These are phyloP conservation scores for Hydractinia symbiolongicarpus DNA, from an alignment of 30 jellyfish, hydroid and myxozoan species.

Conservation along the genomic window DNA sequence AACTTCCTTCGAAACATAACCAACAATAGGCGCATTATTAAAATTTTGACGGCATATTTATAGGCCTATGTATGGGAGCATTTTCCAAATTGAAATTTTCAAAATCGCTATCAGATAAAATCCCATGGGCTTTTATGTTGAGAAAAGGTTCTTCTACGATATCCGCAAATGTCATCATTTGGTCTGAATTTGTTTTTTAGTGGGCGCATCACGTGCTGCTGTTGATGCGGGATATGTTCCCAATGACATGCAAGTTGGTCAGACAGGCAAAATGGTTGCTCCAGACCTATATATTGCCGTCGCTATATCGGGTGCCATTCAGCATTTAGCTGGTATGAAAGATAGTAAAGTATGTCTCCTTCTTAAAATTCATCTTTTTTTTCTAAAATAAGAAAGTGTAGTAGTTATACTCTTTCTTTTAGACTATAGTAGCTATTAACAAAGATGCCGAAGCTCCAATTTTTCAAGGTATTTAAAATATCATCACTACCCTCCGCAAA, in stretches of 20 bases:
- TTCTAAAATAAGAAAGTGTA: too few species aligned
- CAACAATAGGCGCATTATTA: too few species aligned
- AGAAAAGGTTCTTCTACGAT: too few species aligned
- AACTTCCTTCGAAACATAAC: too few species aligned
- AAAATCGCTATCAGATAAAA: too few species aligned
- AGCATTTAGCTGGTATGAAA: slow-evolving; percentile 96
- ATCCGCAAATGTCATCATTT: too few species aligned
- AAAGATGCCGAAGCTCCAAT: slow-evolving; percentile 95
- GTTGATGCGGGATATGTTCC: slow-evolving; percentile 97
- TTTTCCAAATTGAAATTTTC: too few species aligned
- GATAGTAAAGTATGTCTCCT: slow-evolving; percentile 67
- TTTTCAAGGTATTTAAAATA: slow-evolving; percentile 60
- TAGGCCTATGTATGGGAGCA: too few species aligned
- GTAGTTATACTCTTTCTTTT: neutral
- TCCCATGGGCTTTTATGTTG: too few species aligned
- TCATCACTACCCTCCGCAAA: neutral
- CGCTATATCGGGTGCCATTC: slow-evolving; percentile 96
- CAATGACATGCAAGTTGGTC: slow-evolving; percentile 94
- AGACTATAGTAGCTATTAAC: slow-evolving; percentile 91
- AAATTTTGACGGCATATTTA: too few species aligned
- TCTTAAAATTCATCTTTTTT: too few species aligned
- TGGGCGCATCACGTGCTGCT: slow-evolving; percentile 97
- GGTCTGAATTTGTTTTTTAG: slow-evolving; percentile 7
- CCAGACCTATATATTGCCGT: slow-evolving; percentile 93
- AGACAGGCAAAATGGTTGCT: slow-evolving; percentile 95